Percentiles rank a stretch among this genome's conserved stretches.
Evolutionary conservation across 2,797 vertebrate species (phyloP).

Genomic region (Nyctalus aviator): DNA sequence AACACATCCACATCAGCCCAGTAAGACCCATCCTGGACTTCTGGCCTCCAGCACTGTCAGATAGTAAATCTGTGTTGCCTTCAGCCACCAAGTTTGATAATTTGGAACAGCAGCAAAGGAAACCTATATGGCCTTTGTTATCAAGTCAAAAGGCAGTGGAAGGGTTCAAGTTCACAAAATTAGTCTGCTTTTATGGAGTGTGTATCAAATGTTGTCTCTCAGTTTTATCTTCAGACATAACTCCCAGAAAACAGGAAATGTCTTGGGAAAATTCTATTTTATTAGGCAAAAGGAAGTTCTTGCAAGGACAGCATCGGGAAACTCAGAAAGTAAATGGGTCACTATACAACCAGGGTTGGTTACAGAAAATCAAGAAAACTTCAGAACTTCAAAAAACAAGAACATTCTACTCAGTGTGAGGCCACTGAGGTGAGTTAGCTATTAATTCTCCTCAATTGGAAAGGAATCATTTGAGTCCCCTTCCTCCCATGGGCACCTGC

Average conservation of each 20-base stretch:
- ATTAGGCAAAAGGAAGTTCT: not conserved
- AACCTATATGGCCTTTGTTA: not conserved
- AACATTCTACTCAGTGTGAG: not conserved
- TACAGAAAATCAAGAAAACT: not conserved
- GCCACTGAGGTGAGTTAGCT: not conserved
- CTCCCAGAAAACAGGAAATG: not conserved
- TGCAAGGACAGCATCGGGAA: not conserved
- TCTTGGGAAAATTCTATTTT: not conserved
- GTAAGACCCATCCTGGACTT: not conserved
- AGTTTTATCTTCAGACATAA: not conserved
- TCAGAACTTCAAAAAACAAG: not conserved
- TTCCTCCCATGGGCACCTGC: not conserved
- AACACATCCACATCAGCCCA: no score
- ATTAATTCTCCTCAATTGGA: not conserved
- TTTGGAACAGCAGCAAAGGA: not conserved
- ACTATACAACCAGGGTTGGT: not conserved
- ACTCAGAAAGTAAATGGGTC: not conserved
- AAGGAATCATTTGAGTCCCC: not conserved
- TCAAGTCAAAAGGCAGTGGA: not conserved
- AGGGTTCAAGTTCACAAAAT: not conserved
- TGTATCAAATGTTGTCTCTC: not conserved
- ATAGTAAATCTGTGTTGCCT: not conserved
- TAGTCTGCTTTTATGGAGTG: not conserved
- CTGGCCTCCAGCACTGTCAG: not conserved
- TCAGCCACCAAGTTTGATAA: not conserved